Base-by-base conservation (phyloP, 2,888 invertebrate species). In the Horisme vitalbata region DNA sequence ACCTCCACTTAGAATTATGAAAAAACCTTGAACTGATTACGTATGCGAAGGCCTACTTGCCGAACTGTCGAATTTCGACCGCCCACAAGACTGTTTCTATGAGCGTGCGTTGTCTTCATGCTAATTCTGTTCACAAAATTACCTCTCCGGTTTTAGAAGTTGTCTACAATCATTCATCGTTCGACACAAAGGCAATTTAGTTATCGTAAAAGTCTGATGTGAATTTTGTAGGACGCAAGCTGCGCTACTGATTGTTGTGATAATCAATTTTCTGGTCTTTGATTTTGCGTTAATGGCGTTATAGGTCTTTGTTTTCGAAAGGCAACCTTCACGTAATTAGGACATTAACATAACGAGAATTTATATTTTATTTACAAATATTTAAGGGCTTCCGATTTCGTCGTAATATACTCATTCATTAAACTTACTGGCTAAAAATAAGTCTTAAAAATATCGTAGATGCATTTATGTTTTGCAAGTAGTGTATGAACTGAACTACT, bases 1-100 rank as follows among this genome's bases (percentile, higher is more conserved):
- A 63, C 70, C 64, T 72, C 74, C 68, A 62, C 67, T 58, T 60
- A 52, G 57, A 63, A 62, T 73, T 70, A 69, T 71, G 65, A 68
- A 67, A 71, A 65, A 72, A 63, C 72, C 75, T 76, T 73, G 75
- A 66, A 55, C 70, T 65, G 64, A 63, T 77, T 73, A 60, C 60
- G 62, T 68, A 58, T 68, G 52, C 62, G 57, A 61, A 64, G 59
- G 67, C 63, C 65, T 70, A 63, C 64, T 64, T 67, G 57, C 45
- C 56, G 51, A 55, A 41, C 41, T 43, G 41, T 53, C 53, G 45
- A 50, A 37, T 53, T 49, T 43, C 53, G 45, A 65, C 69, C 80
- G 75, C 79, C 79, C 74, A 81, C 81, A 54, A 38, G 47, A 48
- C 59, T 52, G 64, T 71, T 69, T 72, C 68, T 67, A 63, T 59